Conservation (phyloP, 2,888 invertebrate genomes). For the Megalurothrips usitatus region DNA sequence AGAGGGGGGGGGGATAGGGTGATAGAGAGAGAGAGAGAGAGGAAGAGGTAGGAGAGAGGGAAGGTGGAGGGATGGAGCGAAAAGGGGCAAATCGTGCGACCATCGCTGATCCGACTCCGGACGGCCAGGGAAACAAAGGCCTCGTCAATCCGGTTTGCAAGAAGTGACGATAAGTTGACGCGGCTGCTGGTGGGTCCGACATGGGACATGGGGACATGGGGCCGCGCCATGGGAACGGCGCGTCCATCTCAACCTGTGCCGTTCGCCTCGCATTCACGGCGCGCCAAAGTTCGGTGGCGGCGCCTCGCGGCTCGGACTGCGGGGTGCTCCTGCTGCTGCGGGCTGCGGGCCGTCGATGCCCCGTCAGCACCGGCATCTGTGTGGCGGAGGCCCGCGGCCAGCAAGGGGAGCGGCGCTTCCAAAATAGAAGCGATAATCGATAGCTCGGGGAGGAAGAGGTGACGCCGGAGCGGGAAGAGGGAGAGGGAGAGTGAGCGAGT, state of each 20-base stretch:
- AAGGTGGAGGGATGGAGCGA: neutral
- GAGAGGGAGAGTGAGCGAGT: conserved; percentile 32
- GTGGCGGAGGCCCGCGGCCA: too few species aligned
- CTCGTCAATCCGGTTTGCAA: neutral
- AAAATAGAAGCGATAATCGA: conserved; percentile 21
- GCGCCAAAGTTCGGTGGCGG: too few species aligned
- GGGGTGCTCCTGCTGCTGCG: too few species aligned
- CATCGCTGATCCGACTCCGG: neutral
- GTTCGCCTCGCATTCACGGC: too few species aligned
- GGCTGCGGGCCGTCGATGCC: neutral
- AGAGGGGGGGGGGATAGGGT: too few species aligned
- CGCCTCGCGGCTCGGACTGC: too few species aligned
- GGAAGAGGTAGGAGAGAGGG: neutral
- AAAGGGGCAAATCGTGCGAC: too few species aligned
- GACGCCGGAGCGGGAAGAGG: conserved; percentile 29
- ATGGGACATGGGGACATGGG: too few species aligned
- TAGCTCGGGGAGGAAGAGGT: neutral
- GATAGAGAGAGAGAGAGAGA: neutral
- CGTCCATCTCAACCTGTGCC: too few species aligned
- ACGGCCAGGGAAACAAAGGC: neutral
- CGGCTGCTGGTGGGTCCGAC: too few species aligned
- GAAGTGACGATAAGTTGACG: neutral
- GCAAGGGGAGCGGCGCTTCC: neutral
- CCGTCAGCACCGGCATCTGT: neutral
- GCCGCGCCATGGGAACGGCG: too few species aligned